Evolutionary conservation across 1,140 invertebrate species (phyloP).

Genomic region (Micrasema longulum): DNA sequence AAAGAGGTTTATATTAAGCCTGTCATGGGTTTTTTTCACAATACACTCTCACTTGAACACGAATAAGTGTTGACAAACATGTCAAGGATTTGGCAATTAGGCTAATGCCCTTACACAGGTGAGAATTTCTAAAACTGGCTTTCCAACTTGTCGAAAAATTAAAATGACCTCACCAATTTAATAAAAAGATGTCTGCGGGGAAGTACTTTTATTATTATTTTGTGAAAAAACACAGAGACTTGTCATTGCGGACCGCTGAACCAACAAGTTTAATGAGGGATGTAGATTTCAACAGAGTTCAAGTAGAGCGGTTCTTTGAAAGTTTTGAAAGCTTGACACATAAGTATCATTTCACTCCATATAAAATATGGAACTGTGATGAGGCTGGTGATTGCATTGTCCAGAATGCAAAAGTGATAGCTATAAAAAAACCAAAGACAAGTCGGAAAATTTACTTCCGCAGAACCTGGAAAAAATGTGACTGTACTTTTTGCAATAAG

Average conservation of each 20-base stretch:
- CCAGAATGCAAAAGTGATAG: slow-evolving; percentile 57
- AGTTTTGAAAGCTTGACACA: slow-evolving; percentile 37
- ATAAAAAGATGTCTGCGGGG: neutral
- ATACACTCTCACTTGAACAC: slow-evolving; percentile 8
- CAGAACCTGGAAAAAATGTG: slow-evolving; percentile 53
- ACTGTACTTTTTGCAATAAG: slow-evolving; percentile 17
- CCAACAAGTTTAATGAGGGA: slow-evolving; percentile 17
- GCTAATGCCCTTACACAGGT: slow-evolving; percentile 5
- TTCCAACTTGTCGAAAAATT: slow-evolving; percentile 15
- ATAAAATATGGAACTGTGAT: slow-evolving; percentile 57
- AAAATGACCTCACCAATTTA: slow-evolving; percentile 3
- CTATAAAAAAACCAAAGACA: slow-evolving; percentile 55
- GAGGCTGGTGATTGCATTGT: slow-evolving; percentile 60
- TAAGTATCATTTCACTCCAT: slow-evolving; percentile 51
- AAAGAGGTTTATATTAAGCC: slow-evolving; percentile 5
- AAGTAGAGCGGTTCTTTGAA: slow-evolving; percentile 51
- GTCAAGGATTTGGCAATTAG: slow-evolving; percentile 17
- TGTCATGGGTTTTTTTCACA: slow-evolving; percentile 2
- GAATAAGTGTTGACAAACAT: slow-evolving; percentile 2
- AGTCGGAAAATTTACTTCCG: slow-evolving; percentile 58
- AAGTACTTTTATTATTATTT: slow-evolving; percentile 4
- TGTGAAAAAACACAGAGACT: slow-evolving; percentile 5
- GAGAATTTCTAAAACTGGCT: neutral
- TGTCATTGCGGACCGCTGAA: slow-evolving; percentile 8
- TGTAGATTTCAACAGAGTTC: slow-evolving; percentile 52